These are phyloP conservation scores for Lacanobia wlatinum DNA, from an alignment of 2,888 invertebrate species.

Conservation along the genomic window DNA sequence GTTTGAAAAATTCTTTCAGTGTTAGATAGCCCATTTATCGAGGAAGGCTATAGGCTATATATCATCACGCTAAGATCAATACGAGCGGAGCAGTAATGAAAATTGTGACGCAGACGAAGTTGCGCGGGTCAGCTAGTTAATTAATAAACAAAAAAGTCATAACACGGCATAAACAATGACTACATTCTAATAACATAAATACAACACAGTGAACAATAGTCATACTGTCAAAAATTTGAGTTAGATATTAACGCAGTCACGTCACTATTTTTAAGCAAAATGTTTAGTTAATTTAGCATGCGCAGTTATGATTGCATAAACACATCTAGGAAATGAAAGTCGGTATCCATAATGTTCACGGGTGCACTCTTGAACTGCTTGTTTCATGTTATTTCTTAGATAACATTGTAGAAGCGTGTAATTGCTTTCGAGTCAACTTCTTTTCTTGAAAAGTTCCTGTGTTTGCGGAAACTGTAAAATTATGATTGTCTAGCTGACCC, in stretches of 20 bases:
- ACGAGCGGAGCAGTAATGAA: no score
- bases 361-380: constrained; percentile 67
- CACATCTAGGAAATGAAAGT: constrained; percentile 80
- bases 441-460: constrained; percentile 4
- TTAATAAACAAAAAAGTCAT: background rate
- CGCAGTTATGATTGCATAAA: constrained; percentile 74
- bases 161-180: background rate
- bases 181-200: no score
- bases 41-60: no score
- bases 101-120: no score
- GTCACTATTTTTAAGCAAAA: constrained; percentile 43
- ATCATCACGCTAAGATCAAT: no score
- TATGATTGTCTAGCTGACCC: no score
- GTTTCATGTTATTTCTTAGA: constrained; percentile 46
- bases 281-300: constrained; percentile 59
- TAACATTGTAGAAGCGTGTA: constrained; percentile 43
- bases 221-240: constrained; percentile 13
- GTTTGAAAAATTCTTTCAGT: no score
- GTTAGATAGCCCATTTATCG: no score
- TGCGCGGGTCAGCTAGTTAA: no score
- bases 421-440: constrained; percentile 29
- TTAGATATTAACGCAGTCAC: constrained; percentile 14
- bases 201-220: background rate
- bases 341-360: constrained; percentile 53
- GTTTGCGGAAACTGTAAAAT: constrained; percentile 16